Percentiles rank a stretch among this genome's conserved stretches.
Conservation (phyloP, 1,140 invertebrate genomes). For the Idris sp. region DNA sequence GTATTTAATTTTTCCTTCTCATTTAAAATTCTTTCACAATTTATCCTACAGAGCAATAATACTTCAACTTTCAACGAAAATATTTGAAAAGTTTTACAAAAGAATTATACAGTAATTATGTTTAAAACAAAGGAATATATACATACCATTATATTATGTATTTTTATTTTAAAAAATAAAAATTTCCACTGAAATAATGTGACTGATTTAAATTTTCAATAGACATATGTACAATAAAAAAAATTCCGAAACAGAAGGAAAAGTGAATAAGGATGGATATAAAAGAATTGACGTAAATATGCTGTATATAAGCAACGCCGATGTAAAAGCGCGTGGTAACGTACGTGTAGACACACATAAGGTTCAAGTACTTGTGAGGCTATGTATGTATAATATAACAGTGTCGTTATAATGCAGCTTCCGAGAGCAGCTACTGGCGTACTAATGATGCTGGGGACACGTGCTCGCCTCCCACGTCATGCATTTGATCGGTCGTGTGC, state of each 20-base stretch:
- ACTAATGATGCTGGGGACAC: constrained; percentile 71
- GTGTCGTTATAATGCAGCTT: constrained; percentile 65
- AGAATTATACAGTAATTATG: too few species aligned
- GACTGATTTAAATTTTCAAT: too few species aligned
- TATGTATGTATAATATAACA: constrained; percentile 66
- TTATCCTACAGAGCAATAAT: constrained; percentile 7
- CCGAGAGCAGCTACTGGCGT: constrained; percentile 61
- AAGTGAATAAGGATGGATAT: too few species aligned
- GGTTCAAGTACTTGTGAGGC: constrained; percentile 20
- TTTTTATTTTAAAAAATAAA: too few species aligned
- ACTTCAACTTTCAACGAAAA: constrained; percentile 10
- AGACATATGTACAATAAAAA: too few species aligned
- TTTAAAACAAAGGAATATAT: too few species aligned
- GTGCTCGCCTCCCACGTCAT: constrained; percentile 68
- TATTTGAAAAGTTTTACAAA: constrained; percentile 7
- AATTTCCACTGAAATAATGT: too few species aligned
- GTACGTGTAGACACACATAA: constrained; percentile 29
- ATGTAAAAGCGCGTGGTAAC: constrained; percentile 36
- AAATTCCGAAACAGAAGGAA: too few species aligned
- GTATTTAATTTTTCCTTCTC: constrained; percentile 27
- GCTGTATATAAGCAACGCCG: constrained; percentile 23
- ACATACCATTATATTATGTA: too few species aligned
- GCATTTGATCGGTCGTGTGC: constrained; percentile 47
- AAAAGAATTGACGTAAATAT: too few species aligned
- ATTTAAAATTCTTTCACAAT: constrained; percentile 11